A percentile compares a stretch with the other conserved stretches of the same genome.
Evolutionary conservation across 2,888 invertebrate species (phyloP).

Genomic region (Bellardia pandia): DNA sequence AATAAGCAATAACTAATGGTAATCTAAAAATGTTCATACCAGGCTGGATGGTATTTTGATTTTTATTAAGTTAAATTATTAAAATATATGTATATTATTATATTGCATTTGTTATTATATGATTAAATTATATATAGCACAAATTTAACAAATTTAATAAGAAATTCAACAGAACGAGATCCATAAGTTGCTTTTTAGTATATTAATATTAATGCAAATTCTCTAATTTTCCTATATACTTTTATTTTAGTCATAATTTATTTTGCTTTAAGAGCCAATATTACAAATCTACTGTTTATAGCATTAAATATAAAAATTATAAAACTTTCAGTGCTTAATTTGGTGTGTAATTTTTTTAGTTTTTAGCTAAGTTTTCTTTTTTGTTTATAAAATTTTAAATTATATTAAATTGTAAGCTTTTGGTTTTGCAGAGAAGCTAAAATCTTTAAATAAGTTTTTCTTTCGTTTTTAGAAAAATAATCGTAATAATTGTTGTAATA

Average conservation of each 20-base stretch:
- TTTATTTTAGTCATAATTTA: neutral
- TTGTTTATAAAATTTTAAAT: constrained; percentile 15
- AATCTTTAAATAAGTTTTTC: constrained; percentile 27
- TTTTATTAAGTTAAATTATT: neutral
- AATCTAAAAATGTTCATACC: neutral
- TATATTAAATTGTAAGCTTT: neutral
- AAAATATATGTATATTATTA: neutral
- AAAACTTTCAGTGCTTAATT: constrained; percentile 63
- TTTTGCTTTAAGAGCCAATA: constrained; percentile 25
- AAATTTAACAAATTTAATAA: constrained; percentile 11
- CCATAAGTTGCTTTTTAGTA: constrained; percentile 55
- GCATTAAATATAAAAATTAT: constrained; percentile 2
- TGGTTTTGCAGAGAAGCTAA: constrained; percentile 45
- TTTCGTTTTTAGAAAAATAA: constrained; percentile 33
- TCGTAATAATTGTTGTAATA: neutral
- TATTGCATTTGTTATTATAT: neutral
- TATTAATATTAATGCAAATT: neutral
- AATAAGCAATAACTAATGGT: neutral
- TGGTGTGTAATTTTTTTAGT: constrained; percentile 24
- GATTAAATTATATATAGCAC: neutral
- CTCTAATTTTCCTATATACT: neutral
- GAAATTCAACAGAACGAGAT: constrained; percentile 51
- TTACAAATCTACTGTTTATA: neutral
- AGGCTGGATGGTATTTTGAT: neutral
- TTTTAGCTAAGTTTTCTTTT: constrained; percentile 23